phyloP scores from a whole-genome alignment of 2,113 vertebrate genomes.

The Cepphus grylle region DNA sequence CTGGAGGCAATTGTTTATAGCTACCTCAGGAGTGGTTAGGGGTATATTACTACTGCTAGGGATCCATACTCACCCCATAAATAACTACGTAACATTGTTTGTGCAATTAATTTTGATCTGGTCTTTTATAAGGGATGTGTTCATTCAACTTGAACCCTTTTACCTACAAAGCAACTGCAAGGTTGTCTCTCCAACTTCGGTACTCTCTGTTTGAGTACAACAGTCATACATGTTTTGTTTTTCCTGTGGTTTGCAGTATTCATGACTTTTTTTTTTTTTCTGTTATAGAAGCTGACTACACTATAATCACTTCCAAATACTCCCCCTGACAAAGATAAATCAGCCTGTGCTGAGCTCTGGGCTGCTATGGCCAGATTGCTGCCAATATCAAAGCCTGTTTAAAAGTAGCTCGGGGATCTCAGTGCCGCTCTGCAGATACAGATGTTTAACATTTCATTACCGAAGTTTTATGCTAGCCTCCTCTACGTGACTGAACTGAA shows the following conservation, averaged over 20 bases:
- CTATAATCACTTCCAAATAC: slow-evolving; percentile 36
- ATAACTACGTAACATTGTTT: not conserved
- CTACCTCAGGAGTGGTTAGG: not conserved
- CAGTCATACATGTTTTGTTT: not conserved
- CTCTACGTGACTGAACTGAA: not conserved
- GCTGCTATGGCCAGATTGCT: not conserved
- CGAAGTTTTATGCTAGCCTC: not conserved
- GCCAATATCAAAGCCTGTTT: slow-evolving; percentile 29
- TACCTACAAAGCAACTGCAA: not conserved
- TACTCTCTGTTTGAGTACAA: not conserved
- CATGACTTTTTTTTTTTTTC: not conserved
- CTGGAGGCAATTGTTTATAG: not conserved
- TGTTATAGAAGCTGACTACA: slow-evolving; percentile 16
- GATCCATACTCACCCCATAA: not conserved
- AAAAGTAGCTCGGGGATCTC: slow-evolving; percentile 21
- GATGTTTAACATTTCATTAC: slow-evolving; percentile 21
- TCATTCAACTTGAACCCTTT: not conserved
- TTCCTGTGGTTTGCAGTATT: not conserved
- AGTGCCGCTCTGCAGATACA: not conserved
- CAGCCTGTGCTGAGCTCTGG: not conserved
- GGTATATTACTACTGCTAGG: not conserved
- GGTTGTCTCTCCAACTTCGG: not conserved
- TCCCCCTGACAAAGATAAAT: slow-evolving; percentile 54
- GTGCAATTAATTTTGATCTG: not conserved
- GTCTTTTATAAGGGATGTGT: not conserved